Evolutionary conservation across 2,113 vertebrate genomes (phyloP).

Genomic region (Lamprologus lemairii): DNA sequence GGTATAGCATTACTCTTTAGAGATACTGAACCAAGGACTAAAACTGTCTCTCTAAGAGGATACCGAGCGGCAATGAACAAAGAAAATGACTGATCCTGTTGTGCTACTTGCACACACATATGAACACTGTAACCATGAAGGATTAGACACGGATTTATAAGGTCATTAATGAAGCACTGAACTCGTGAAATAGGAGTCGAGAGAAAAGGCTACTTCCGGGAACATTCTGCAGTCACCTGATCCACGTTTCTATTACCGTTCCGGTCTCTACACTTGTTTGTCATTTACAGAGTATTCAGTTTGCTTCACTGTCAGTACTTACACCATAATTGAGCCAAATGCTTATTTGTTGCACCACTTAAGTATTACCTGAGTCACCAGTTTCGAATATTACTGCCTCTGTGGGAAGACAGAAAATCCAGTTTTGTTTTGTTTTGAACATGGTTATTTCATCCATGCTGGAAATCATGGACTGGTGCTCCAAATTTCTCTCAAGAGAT

Average conservation of each 20-base stretch:
- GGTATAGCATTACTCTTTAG: background rate
- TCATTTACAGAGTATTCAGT: constrained; percentile 18
- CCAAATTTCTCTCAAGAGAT: constrained; percentile 67
- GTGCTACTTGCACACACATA: background rate
- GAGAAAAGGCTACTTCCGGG: background rate
- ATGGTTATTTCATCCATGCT: constrained; percentile 68
- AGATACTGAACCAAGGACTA: background rate
- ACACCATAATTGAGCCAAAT: constrained; percentile 35
- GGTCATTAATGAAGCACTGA: constrained; percentile 61
- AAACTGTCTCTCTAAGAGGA: background rate
- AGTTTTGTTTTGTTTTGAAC: constrained; percentile 23
- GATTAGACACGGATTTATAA: constrained; percentile 11
- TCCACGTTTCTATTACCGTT: background rate
- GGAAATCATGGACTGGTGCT: constrained; percentile 81
- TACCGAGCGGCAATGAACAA: constrained; percentile 22
- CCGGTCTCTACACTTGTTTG: background rate
- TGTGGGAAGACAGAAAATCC: constrained; percentile 27
- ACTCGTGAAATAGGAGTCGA: constrained; percentile 8
- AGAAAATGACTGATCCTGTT: background rate
- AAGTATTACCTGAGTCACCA: constrained; percentile 31
- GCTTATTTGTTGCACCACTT: constrained; percentile 3
- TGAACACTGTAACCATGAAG: constrained; percentile 44
- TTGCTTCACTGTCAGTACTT: constrained; percentile 8
- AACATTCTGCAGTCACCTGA: background rate
- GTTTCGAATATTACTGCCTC: constrained; percentile 35